phyloP scores from a whole-genome alignment of 2,888 invertebrate species.

The Patella ulyssiponensis region DNA sequence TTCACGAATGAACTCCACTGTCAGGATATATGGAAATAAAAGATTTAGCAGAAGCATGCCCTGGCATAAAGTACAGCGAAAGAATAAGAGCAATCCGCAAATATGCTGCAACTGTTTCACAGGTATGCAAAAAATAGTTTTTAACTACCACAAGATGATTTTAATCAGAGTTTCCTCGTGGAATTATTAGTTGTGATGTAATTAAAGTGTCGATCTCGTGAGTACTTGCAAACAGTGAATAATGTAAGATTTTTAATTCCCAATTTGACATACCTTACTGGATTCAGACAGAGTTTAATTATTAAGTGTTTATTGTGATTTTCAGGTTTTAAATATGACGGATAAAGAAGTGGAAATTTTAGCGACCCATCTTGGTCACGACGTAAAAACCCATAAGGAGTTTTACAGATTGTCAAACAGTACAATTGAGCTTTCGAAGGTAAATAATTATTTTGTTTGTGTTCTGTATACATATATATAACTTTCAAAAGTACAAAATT shows the following conservation, averaged over 20 bases:
- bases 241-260: too few relatives aligned
- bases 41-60: background rate
- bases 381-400: conserved; percentile 25
- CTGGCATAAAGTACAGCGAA: conserved; percentile 14
- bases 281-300: too few relatives aligned
- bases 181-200: too few relatives aligned
- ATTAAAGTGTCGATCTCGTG: too few relatives aligned
- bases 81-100: conserved; percentile 7
- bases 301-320: too few relatives aligned
- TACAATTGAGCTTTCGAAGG: conserved; percentile 18
- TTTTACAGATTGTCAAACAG: conserved; percentile 14
- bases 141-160: too few relatives aligned
- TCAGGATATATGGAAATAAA: background rate
- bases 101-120: conserved; percentile 6
- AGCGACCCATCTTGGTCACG: conserved; percentile 24
- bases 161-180: too few relatives aligned
- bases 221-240: too few relatives aligned
- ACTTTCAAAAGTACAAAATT: too few relatives aligned
- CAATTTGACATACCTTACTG: too few relatives aligned
- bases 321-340: conserved; percentile 22
- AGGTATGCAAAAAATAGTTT: background rate
- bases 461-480: background rate
- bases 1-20: conserved; percentile 7
- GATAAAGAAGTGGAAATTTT: conserved; percentile 17
- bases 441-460: background rate